phyloP scores from a whole-genome alignment of 2,113 vertebrate species.

The Tychaedon coryphoeus region DNA sequence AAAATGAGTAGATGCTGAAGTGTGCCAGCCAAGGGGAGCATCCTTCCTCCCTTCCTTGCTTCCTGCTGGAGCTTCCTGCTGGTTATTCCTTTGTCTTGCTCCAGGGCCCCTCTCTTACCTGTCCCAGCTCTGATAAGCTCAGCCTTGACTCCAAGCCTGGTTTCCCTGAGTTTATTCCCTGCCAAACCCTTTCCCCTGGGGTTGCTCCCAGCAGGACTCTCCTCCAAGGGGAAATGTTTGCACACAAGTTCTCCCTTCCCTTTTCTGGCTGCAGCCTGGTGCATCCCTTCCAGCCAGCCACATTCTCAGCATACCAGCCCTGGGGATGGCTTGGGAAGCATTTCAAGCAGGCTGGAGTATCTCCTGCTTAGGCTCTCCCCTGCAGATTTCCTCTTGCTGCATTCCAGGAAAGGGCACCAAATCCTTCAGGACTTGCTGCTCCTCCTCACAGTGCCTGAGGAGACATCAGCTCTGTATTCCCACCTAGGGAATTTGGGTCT shows the following conservation, averaged over 20 bases:
- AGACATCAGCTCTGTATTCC: background rate
- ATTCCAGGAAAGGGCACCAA: constrained; percentile 42
- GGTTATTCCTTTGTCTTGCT: background rate
- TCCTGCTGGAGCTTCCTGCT: background rate
- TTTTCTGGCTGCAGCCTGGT: constrained; percentile 1
- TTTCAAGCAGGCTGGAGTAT: constrained; percentile 12
- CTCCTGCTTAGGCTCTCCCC: background rate
- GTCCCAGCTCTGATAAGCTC: background rate
- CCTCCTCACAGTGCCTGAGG: rapidly evolving
- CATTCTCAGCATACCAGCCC: constrained; percentile 39
- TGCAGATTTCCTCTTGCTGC: background rate
- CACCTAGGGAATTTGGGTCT: background rate
- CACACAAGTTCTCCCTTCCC: background rate
- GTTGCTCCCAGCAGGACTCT: background rate
- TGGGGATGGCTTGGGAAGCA: background rate
- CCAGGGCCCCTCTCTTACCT: background rate
- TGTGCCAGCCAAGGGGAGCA: rapidly evolving
- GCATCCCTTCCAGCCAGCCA: background rate
- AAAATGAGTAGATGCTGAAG: background rate
- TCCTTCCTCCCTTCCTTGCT: background rate
- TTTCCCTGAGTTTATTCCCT: background rate
- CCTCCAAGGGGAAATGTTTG: background rate
- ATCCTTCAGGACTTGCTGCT: background rate
- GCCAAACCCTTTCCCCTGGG: background rate
- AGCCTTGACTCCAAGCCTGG: background rate